Base-by-base conservation (phyloP, 2,888 invertebrate species). In the Drosophila anomelani region DNA sequence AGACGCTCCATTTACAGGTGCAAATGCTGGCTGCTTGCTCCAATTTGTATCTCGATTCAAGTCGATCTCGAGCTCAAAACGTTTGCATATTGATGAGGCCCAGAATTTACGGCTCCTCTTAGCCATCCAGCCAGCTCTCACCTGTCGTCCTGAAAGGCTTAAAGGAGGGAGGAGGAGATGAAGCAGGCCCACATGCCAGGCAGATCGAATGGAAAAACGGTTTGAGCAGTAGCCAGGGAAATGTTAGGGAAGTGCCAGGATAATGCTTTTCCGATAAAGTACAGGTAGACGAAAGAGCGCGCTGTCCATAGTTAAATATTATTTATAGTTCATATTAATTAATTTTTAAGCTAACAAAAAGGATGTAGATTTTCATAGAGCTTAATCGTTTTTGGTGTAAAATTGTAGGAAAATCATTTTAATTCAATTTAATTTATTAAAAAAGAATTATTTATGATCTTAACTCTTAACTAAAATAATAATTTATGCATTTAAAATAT, bases 1-100 rank as follows among this genome's bases (percentile, higher is more conserved):
- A 46, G 46, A 23, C 46, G 38, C 29, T 34, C 44, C 59, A 26
- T 46, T 41, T 64, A 83, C 83, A 83, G 83, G 83, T 83, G 83
- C 81, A 85, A 74, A 39, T 75, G 64, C 66, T 56, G 46, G 44
- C 36, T 23, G 51, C 43, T 62, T 63, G 77, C 63, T 71, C 68
- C 76, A 70, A 66, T 69, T 78, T 61, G 51, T 61, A 58, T 17
- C 41, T 15, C 43, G 41, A 32, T 69, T 49, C 53, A 17, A 59
- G 29, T 39, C 4, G 23, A 17, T 36, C 29, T 38, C 36, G 4
- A 71, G 41, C 32, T 17, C 36, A 26, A 29, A 39, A 36, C 54
- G 34, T 70, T 69, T 79, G 70, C 60, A 54, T 60, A 63, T 79
- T 56, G 66, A 61, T 64, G 46, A 64, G 61, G 43, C 38, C 58